Base-by-base conservation (phyloP, 2,888 invertebrate genomes). In the Spialia ferax region DNA sequence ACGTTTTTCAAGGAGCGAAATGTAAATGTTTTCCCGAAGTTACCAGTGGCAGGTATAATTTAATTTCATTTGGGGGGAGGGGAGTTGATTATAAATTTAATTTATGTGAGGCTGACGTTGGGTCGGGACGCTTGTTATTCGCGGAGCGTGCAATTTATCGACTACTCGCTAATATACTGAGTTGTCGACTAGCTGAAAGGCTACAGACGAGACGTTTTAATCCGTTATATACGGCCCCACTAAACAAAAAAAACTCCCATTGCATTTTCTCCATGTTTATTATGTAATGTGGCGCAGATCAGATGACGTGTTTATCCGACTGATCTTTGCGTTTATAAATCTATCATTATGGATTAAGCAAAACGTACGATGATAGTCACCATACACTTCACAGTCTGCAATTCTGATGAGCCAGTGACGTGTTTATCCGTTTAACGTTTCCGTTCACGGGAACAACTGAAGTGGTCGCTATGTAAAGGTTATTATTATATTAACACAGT, bases 61-160 rank as follows among this genome's bases (percentile, higher is more conserved):
- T 87, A 87, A 91, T 91, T 90, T 88, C 80, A 85, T 88, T 87
- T 85, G 81, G 84, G 85, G 81, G 82, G 82, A 83, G 86, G 79
- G 76, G 82, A 83, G 87, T 89, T 91, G 88, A 91, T 91, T 91
- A 91, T 91, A 88, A 91, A 91, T 90, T 91, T 87, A 91, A 91
- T 91, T 91, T 89, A 89, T 91, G 86, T 86, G 82, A 82, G 83
- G 83, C 80, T 87, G 88, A 86, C 86, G 83, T 85, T 80, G 83
- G 78, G 77, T 57, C 68, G 69, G 71, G 71, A 69, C 74, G 83
- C 84, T 91, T 90, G 86, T 82, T 89, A 90, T 91, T 90, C 91
- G 79, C 76, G 69, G 74, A 76, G 83, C 85, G 85, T 85, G 83
- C 84, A 79, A 84, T 86, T 89, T 87, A 88, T 87, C 82, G 87